Conservation (phyloP, 2,797 vertebrate species). For the Garrulus glandarius region DNA sequence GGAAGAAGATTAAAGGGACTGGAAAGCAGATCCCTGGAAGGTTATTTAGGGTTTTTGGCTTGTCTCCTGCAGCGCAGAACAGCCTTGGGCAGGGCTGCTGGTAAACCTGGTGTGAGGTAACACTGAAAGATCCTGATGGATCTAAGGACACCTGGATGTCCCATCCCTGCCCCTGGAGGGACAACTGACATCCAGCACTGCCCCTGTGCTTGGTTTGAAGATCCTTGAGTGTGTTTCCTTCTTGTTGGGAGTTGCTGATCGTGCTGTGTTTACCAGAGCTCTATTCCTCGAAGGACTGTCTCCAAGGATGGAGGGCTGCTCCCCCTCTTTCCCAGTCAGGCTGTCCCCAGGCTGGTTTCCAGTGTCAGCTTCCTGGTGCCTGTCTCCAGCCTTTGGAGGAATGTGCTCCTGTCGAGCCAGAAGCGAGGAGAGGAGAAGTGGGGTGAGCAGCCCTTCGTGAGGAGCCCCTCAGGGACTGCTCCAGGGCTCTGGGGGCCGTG, state of each 20-base stretch:
- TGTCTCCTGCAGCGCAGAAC: neutral
- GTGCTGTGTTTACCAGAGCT: fast-evolving
- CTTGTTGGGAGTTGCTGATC: neutral
- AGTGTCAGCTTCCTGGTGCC: neutral
- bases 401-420: fast-evolving
- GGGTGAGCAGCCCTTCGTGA: neutral
- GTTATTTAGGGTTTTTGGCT: neutral
- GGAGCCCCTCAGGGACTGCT: neutral
- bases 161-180: neutral
- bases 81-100: neutral
- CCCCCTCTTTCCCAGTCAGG: neutral
- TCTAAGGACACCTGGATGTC: neutral
- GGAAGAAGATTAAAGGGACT: neutral
- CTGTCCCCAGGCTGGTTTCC: neutral
- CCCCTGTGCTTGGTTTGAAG: fast-evolving
- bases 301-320: neutral
- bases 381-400: neutral
- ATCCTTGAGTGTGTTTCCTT: neutral
- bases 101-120: neutral
- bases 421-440: neutral
- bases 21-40: neutral
- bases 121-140: neutral
- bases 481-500: neutral
- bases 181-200: neutral
- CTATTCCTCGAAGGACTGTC: neutral